Evolutionary conservation across 2,888 invertebrate genomes (phyloP).

Genomic region (Drosophila merina): DNA sequence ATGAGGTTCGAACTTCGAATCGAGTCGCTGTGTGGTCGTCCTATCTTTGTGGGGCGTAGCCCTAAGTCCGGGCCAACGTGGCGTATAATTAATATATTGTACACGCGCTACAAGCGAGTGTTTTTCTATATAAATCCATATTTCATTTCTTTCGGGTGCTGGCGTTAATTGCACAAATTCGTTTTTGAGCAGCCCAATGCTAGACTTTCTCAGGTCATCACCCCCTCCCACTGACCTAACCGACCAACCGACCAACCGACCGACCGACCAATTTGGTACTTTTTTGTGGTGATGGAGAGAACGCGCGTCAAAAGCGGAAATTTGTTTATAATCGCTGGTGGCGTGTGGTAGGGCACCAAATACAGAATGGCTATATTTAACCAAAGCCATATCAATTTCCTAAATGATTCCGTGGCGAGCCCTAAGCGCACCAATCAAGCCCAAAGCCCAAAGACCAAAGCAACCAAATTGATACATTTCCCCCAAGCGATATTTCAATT

Average conservation of each 20-base stretch:
- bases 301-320: constrained; percentile 78
- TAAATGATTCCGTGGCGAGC: constrained; percentile 66
- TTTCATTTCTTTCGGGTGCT: constrained; percentile 28
- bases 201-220: constrained; percentile 61
- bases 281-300: constrained; percentile 16
- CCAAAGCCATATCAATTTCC: constrained; percentile 67
- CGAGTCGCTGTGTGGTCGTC: constrained; percentile 12
- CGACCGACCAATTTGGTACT: constrained; percentile 27
- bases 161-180: constrained; percentile 78
- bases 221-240: not conserved
- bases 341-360: constrained; percentile 57
- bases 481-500: constrained; percentile 66
- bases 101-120: constrained; percentile 57
- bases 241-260: no score
- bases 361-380: constrained; percentile 41
- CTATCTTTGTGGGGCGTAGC: constrained; percentile 47
- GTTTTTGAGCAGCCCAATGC: constrained; percentile 70
- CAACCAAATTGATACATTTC: constrained; percentile 74
- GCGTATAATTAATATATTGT: constrained; percentile 77
- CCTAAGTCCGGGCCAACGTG: constrained; percentile 58
- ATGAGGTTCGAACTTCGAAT: constrained; percentile 11
- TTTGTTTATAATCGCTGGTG: constrained; percentile 77
- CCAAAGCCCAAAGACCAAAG: constrained; percentile 51
- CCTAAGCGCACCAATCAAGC: constrained; percentile 67
- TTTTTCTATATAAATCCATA: constrained; percentile 33